phyloP scores from a whole-genome alignment of 2,797 vertebrate species.

The Novumbra hubbsi region DNA sequence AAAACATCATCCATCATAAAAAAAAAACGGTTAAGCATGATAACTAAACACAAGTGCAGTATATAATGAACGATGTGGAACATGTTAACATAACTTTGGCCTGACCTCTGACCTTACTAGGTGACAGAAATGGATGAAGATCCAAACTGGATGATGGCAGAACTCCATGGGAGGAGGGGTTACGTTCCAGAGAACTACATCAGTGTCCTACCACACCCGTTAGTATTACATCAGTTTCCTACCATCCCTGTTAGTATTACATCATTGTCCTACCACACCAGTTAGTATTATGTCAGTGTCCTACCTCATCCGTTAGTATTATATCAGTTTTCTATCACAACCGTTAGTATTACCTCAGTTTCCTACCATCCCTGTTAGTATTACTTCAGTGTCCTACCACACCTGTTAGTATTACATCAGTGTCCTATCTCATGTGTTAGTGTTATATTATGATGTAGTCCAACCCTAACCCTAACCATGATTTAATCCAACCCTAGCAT shows the following conservation, averaged over 20 bases:
- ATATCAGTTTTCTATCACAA: too few relatives aligned
- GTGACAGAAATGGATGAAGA: slow-evolving; percentile 92
- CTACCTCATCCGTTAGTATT: not conserved
- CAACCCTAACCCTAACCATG: too few relatives aligned
- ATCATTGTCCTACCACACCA: not conserved
- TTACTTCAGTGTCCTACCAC: slow-evolving; percentile 86
- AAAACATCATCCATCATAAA: too few relatives aligned
- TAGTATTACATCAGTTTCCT: slow-evolving; percentile 48
- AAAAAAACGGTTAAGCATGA: too few relatives aligned
- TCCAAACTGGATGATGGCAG: slow-evolving; percentile 88
- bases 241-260: not conserved
- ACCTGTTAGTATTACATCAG: slow-evolving; percentile 80
- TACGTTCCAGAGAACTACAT: slow-evolving; percentile 90
- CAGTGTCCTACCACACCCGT: slow-evolving; percentile 85
- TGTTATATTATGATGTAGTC: slow-evolving; percentile 94
- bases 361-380: too few relatives aligned
- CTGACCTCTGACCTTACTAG: slow-evolving; percentile 54
- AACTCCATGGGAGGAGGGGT: slow-evolving; percentile 81
- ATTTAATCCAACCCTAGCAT: too few relatives aligned
- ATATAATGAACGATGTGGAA: too few relatives aligned
- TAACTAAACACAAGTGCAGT: too few relatives aligned
- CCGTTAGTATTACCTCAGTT: too few relatives aligned
- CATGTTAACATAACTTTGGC: too few relatives aligned
- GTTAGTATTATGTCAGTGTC: too few relatives aligned
- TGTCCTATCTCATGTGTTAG: too few relatives aligned